A percentile compares a stretch with the other conserved stretches of the same genome.
These are phyloP conservation scores for Pammene aurita DNA, from an alignment of 2,888 invertebrate genomes.

Conservation along the genomic window DNA sequence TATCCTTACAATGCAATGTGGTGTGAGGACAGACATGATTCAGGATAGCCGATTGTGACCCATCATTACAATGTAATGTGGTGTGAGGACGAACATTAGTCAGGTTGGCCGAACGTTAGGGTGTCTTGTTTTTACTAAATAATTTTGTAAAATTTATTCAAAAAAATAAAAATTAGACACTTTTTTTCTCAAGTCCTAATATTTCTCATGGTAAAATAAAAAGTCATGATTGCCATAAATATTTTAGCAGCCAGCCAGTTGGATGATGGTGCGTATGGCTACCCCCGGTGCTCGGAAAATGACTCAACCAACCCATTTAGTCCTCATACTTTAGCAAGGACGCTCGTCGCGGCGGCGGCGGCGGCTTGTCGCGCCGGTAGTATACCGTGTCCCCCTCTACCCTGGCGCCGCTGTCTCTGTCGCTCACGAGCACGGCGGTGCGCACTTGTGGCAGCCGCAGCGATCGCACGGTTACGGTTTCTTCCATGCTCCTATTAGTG, in stretches of 20 bases:
- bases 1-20: too few relatives aligned
- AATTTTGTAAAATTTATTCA: too few relatives aligned
- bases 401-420: slow-evolving; percentile 31
- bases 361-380: slow-evolving; percentile 61
- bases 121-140: background rate
- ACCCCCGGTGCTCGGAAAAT: slow-evolving; percentile 48
- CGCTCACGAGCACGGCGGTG: slow-evolving; percentile 61
- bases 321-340: slow-evolving; percentile 71
- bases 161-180: too few relatives aligned
- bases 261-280: slow-evolving; percentile 44
- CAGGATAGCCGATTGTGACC: too few relatives aligned
- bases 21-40: too few relatives aligned
- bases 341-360: slow-evolving; percentile 72
- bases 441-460: slow-evolving; percentile 70
- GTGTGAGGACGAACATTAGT: too few relatives aligned
- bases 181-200: too few relatives aligned
- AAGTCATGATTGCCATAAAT: slow-evolving; percentile 10
- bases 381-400: slow-evolving; percentile 46
- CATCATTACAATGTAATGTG: too few relatives aligned
- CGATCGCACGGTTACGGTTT: slow-evolving; percentile 67
- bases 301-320: slow-evolving; percentile 62
- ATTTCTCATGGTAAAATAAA: background rate
- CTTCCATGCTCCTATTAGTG: slow-evolving; percentile 67
- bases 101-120: background rate
- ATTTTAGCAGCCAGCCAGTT: background rate